Conservation (phyloP, 2,797 vertebrate species). For the Propithecus perrieri region DNA sequence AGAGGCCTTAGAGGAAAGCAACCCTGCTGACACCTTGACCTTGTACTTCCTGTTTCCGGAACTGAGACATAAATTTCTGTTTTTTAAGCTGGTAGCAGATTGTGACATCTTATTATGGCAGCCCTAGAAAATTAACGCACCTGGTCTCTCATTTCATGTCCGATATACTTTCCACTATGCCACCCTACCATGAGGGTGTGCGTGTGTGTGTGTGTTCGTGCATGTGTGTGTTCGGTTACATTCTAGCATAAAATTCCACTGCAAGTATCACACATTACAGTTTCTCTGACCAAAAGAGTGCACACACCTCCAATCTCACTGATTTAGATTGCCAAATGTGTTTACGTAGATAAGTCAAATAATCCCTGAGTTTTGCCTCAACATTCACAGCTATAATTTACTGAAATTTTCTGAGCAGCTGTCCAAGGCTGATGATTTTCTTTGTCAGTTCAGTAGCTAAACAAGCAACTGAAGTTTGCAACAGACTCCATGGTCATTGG, state of each 20-base stretch:
- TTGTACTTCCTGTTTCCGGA: not conserved
- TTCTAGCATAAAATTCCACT: not conserved
- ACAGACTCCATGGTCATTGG: not conserved
- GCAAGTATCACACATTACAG: not conserved
- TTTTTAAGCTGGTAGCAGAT: not conserved
- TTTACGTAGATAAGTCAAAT: not conserved
- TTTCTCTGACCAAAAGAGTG: not conserved
- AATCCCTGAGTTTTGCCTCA: not conserved
- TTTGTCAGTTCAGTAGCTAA: not conserved
- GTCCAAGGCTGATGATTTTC: not conserved
- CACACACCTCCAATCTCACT: not conserved
- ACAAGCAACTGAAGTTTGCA: not conserved
- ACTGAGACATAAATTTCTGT: not conserved
- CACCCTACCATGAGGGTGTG: not conserved
- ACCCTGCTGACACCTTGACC: not conserved
- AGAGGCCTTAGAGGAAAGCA: not conserved
- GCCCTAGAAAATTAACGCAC: not conserved
- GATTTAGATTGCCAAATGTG: not conserved
- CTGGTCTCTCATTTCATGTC: not conserved
- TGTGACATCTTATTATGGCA: not conserved
- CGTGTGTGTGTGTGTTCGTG: not conserved
- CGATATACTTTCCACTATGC: not conserved
- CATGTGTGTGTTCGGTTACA: not conserved
- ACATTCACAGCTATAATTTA: not conserved
- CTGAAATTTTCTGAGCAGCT: not conserved